phyloP scores from a whole-genome alignment of 2,113 vertebrate genomes.

The Terrapene triunguis region DNA sequence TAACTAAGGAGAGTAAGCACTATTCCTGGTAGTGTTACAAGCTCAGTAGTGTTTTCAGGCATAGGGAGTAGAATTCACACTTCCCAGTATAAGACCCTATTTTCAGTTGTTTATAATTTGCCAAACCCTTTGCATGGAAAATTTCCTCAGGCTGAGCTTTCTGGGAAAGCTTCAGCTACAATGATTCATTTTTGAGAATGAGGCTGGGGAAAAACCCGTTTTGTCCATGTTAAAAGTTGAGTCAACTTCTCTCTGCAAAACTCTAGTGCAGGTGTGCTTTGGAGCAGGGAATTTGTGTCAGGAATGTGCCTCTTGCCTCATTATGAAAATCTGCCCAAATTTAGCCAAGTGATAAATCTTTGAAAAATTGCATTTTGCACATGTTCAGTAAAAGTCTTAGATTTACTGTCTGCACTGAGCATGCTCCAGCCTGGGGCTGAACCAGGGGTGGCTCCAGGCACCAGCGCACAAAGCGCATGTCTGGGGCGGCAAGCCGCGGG shows the following conservation, averaged over 20 bases:
- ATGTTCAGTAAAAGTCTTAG: no score
- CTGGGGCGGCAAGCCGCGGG: no score
- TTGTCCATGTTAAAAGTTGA: background rate
- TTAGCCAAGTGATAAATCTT: no score
- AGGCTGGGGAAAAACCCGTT: background rate
- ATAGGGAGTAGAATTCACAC: background rate
- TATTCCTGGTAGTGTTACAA: background rate
- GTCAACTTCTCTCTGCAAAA: no score
- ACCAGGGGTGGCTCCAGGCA: no score
- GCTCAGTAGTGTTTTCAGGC: background rate
- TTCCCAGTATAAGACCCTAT: background rate
- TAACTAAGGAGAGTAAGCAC: background rate
- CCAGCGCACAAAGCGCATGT: no score
- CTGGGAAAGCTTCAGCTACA: background rate
- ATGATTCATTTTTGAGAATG: background rate
- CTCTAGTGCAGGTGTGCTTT: no score
- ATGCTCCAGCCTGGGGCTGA: no score
- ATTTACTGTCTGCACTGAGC: no score
- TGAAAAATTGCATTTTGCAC: background rate
- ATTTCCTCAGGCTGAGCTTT: background rate
- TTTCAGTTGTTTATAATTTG: background rate
- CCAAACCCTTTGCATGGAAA: background rate
- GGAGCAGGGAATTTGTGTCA: no score
- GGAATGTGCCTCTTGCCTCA: no score
- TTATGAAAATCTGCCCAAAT: no score